Evolutionary conservation across 2,888 invertebrate genomes (phyloP).

Genomic region (Plutella xylostella): DNA sequence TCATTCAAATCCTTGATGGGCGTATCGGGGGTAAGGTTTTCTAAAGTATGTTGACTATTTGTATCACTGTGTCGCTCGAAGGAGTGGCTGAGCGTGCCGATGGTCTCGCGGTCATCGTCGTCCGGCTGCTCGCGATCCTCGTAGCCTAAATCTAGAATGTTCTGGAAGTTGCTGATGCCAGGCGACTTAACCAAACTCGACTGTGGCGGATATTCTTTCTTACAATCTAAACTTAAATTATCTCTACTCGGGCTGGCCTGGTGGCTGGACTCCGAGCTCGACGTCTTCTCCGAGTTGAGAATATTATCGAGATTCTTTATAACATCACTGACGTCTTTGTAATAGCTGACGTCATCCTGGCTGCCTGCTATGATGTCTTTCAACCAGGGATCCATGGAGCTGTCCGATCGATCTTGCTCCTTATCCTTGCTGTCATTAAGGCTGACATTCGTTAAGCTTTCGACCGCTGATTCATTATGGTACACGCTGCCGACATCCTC

Average conservation of each 20-base stretch:
- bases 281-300: slow-evolving; percentile 71
- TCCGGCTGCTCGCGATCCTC: slow-evolving; percentile 36
- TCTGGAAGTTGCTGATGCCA: slow-evolving; percentile 58
- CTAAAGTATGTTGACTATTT: slow-evolving; percentile 52
- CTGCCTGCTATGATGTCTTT: slow-evolving; percentile 69
- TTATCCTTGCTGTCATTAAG: slow-evolving; percentile 39
- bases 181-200: slow-evolving; percentile 59
- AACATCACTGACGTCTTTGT: slow-evolving; percentile 71
- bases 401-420: slow-evolving; percentile 49
- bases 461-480: slow-evolving; percentile 47
- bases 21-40: slow-evolving; percentile 56
- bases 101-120: slow-evolving; percentile 47
- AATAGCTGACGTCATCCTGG: slow-evolving; percentile 72
- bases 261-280: slow-evolving; percentile 70
- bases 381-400: slow-evolving; percentile 70
- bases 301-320: slow-evolving; percentile 74
- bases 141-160: slow-evolving; percentile 42
- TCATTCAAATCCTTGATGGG: slow-evolving; percentile 46
- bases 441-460: slow-evolving; percentile 49
- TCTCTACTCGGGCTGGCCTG: slow-evolving; percentile 67
- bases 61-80: slow-evolving; percentile 57
- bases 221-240: slow-evolving; percentile 55
- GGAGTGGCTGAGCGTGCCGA: slow-evolving; percentile 57
- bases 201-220: slow-evolving; percentile 52
- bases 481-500: slow-evolving; percentile 68